A percentile compares a stretch with the other conserved stretches of the same genome.
Conservation (phyloP, 1,140 invertebrate genomes). For the Aphaenogaster floridana region DNA sequence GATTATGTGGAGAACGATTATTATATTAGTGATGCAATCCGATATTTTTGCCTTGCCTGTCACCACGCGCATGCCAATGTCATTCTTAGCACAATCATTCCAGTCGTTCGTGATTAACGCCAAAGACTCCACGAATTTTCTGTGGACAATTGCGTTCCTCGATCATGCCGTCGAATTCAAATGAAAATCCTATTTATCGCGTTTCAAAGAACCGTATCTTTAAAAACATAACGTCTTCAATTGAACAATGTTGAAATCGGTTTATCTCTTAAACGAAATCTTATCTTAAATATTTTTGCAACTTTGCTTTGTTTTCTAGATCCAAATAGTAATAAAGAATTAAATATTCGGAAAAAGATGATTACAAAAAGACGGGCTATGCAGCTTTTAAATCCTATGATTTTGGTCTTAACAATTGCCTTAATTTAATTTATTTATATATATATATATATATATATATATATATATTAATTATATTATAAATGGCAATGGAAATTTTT, state of each 20-base stretch:
- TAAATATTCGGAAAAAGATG: background rate
- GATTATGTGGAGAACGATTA: background rate
- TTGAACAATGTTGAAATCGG: background rate
- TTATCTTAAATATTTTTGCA: background rate
- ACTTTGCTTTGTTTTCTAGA: background rate
- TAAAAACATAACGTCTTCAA: background rate
- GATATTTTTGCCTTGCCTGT: constrained; percentile 17
- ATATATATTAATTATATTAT: background rate
- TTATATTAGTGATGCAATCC: background rate
- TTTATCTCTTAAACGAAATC: background rate
- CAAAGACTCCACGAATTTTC: constrained; percentile 42
- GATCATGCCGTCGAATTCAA: constrained; percentile 4
- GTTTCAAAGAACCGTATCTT: background rate
- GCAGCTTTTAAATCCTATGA: background rate
- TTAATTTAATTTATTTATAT: background rate
- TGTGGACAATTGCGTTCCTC: constrained; percentile 37
- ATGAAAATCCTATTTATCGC: constrained; percentile 5
- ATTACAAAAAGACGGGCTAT: background rate
- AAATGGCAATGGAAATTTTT: background rate
- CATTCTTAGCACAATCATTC: constrained; percentile 20
- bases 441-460: background rate
- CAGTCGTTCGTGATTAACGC: constrained; percentile 33
- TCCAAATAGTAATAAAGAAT: background rate
- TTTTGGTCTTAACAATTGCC: background rate
- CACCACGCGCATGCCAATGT: background rate